Conservation (phyloP, 2,888 invertebrate genomes). For the Cephus runcator region DNA sequence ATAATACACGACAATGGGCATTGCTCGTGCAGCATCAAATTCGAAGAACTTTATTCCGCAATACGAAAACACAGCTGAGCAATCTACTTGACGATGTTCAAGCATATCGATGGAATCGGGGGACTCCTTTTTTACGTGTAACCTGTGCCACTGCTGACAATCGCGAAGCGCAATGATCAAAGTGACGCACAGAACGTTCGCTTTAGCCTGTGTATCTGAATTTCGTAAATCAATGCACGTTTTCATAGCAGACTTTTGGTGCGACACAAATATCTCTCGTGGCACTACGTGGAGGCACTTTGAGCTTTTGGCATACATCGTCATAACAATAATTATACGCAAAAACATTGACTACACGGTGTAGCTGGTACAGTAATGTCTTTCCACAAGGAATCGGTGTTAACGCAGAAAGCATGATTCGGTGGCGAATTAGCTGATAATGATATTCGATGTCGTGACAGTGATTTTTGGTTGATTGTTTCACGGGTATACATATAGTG, state of each 20-base stretch:
- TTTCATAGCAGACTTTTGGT: too few relatives aligned
- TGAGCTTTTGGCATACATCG: not conserved
- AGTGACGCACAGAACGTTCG: not conserved
- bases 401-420: not conserved
- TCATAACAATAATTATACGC: not conserved
- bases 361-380: not conserved
- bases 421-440: not conserved
- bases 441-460: not conserved
- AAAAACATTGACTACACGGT: not conserved
- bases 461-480: not conserved
- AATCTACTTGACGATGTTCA: not conserved
- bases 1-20: not conserved
- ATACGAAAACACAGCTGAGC: not conserved
- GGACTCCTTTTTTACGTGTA: too few relatives aligned
- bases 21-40: not conserved
- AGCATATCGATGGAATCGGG: not conserved
- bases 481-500: not conserved
- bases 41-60: not conserved
- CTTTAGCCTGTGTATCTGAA: not conserved
- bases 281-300: too few relatives aligned
- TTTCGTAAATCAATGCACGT: not conserved
- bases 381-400: not conserved
- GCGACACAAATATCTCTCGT: too few relatives aligned
- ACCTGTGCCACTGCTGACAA: too few relatives aligned
- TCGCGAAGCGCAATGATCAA: not conserved